A percentile compares a stretch with the other conserved stretches of the same genome.
These are phyloP conservation scores for Mactromeris polynyma DNA, from an alignment of 2,888 invertebrate species.

Conservation along the genomic window DNA sequence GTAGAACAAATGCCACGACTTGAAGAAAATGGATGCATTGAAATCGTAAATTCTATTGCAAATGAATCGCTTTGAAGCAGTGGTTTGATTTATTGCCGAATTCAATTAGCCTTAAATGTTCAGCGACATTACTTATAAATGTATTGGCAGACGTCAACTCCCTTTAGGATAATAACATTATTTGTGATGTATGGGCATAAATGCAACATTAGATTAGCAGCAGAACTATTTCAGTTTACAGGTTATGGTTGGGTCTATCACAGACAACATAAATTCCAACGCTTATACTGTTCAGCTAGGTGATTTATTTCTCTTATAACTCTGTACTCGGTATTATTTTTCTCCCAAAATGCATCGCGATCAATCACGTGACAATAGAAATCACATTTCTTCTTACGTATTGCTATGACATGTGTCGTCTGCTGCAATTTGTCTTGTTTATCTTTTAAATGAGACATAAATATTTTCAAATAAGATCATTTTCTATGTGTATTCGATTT, in stretches of 20 bases:
- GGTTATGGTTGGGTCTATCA: not conserved
- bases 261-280: not conserved
- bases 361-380: not conserved
- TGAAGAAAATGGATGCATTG: too few species aligned
- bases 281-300: not conserved
- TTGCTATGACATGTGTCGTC: slow-evolving; percentile 6
- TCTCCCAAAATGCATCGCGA: not conserved
- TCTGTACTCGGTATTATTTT: not conserved
- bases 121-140: too few species aligned
- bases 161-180: not conserved
- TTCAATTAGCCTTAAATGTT: too few species aligned
- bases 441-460: slow-evolving; percentile 10
- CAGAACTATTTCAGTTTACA: not conserved
- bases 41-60: too few species aligned
- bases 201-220: not conserved
- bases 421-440: not conserved
- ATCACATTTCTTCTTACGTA: not conserved
- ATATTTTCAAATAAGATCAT: not conserved
- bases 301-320: not conserved
- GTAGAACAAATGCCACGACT: too few species aligned
- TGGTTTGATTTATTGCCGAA: too few species aligned
- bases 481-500: not conserved
- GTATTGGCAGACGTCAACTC: too few species aligned
- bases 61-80: too few species aligned
- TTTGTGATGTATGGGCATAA: not conserved